Conservation (phyloP, 2,113 vertebrate species). For the Misgurnus mizolepis region DNA sequence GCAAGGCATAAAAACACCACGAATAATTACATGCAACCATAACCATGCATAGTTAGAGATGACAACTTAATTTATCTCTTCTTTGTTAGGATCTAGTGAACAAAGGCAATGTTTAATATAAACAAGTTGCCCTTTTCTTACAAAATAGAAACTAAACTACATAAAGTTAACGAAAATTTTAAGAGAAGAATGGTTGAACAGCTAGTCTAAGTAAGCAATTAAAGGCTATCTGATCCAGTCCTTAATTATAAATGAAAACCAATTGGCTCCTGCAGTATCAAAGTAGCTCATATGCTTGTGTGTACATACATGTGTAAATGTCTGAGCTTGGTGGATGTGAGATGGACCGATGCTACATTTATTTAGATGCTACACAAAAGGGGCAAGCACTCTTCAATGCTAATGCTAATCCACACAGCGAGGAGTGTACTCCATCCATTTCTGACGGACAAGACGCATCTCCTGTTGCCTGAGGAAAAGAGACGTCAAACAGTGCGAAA, state of each 20-base stretch:
- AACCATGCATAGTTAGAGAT: too few relatives aligned
- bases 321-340: not conserved
- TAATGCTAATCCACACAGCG: constrained; percentile 48
- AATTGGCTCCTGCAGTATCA: constrained; percentile 19
- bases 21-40: too few relatives aligned
- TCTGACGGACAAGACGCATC: constrained; percentile 3
- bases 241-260: constrained; percentile 16
- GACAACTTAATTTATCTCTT: too few relatives aligned
- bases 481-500: not conserved
- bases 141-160: not conserved
- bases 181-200: constrained; percentile 15
- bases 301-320: constrained; percentile 7
- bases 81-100: too few relatives aligned
- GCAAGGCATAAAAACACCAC: too few relatives aligned
- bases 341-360: not conserved
- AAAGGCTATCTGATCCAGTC: constrained; percentile 60
- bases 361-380: constrained; percentile 20
- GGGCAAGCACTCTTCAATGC: constrained; percentile 34
- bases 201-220: constrained; percentile 52
- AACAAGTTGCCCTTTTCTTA: not conserved
- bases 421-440: constrained; percentile 41
- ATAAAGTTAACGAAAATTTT: not conserved
- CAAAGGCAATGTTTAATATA: too few relatives aligned
- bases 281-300: not conserved
- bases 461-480: not conserved